These are phyloP conservation scores for Matsumyia berberina DNA, from an alignment of 2,888 invertebrate species.

Conservation along the genomic window DNA sequence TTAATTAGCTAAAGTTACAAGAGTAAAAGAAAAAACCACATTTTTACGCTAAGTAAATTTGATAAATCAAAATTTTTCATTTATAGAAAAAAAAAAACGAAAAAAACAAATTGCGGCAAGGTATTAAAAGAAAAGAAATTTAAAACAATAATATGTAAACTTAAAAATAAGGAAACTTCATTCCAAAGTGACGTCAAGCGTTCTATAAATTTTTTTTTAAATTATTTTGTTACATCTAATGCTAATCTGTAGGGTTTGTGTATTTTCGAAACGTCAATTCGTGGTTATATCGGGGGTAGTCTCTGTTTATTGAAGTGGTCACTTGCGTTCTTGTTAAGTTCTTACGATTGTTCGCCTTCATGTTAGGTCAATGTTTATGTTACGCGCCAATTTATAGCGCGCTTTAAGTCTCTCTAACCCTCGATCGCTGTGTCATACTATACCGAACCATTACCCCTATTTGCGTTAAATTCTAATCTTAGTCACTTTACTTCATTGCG, in stretches of 20 bases:
- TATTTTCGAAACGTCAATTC: slow-evolving; percentile 22
- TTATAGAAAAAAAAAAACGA: slow-evolving; percentile 9
- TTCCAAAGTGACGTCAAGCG: slow-evolving; percentile 67
- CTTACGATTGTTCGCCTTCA: no score
- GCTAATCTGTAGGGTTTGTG: background rate
- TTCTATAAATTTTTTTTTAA: slow-evolving; percentile 26
- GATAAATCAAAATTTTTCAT: slow-evolving; percentile 4
- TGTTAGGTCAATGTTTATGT: no score
- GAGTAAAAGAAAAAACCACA: slow-evolving; percentile 29
- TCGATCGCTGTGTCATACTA: no score
- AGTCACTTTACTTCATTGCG: no score
- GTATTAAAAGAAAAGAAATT: slow-evolving; percentile 18
- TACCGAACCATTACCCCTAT: no score
- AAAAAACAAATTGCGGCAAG: slow-evolving; percentile 29
- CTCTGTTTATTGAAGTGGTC: no score
- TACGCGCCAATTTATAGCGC: no score
- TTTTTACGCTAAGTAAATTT: slow-evolving; percentile 35
- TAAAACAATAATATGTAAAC: background rate
- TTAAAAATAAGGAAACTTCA: slow-evolving; percentile 52
- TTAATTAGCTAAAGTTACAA: slow-evolving; percentile 40
- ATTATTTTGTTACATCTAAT: no score
- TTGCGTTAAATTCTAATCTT: no score
- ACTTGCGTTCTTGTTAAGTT: no score
- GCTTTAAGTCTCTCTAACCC: no score
- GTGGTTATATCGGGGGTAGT: background rate